Conservation (phyloP, 2,888 invertebrate species). For the Graphium colonna region DNA sequence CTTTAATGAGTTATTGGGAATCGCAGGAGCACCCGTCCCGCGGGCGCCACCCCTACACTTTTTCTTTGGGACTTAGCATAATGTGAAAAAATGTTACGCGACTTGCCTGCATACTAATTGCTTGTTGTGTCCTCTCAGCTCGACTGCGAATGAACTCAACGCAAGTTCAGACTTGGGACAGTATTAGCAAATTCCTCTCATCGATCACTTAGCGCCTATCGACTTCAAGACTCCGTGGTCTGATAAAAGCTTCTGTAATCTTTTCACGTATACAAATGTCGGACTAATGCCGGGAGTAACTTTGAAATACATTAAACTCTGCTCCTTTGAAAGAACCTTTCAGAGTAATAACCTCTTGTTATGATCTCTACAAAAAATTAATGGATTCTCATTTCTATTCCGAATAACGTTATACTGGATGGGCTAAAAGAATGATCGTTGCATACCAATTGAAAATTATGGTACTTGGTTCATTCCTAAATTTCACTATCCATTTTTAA, state of each 20-base stretch:
- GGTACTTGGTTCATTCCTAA: neutral
- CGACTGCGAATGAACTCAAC: slow-evolving; percentile 61
- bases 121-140: slow-evolving; percentile 66
- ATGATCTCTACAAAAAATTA: slow-evolving; percentile 62
- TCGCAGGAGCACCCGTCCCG: slow-evolving; percentile 59
- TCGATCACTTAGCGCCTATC: slow-evolving; percentile 65
- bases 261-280: slow-evolving; percentile 32
- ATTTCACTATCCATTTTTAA: neutral
- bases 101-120: slow-evolving; percentile 76
- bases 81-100: slow-evolving; percentile 76
- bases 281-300: slow-evolving; percentile 17
- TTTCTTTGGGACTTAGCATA: slow-evolving; percentile 75
- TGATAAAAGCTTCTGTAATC: slow-evolving; percentile 48
- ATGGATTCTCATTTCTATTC: slow-evolving; percentile 72
- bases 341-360: slow-evolving; percentile 47
- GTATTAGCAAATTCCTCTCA: slow-evolving; percentile 74
- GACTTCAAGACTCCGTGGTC: slow-evolving; percentile 54
- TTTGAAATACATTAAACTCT: slow-evolving; percentile 26
- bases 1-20: slow-evolving; percentile 79
- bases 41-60: slow-evolving; percentile 49
- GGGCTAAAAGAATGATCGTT: slow-evolving; percentile 46
- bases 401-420: slow-evolving; percentile 51
- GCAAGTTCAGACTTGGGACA: slow-evolving; percentile 60
- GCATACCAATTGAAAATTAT: slow-evolving; percentile 50
- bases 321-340: slow-evolving; percentile 32